Evolutionary conservation across 2,888 invertebrate genomes (phyloP).

Genomic region (Hypsopygia costalis): DNA sequence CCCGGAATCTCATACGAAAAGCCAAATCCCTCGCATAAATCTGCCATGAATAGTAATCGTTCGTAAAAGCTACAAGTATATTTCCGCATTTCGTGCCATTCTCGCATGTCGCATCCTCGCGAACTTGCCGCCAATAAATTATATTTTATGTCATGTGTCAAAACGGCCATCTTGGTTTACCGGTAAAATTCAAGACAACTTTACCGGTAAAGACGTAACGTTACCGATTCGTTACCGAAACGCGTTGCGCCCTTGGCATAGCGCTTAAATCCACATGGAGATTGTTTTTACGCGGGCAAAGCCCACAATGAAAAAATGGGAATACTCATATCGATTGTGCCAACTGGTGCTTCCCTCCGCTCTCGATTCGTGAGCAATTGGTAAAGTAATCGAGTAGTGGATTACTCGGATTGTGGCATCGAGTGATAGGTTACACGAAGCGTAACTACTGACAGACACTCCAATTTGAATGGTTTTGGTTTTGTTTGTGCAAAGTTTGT

Average conservation of each 20-base stretch:
- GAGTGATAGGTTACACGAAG: slow-evolving; percentile 29
- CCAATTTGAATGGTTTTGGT: slow-evolving; percentile 21
- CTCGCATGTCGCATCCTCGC: slow-evolving; percentile 74
- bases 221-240: slow-evolving; percentile 14
- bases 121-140: slow-evolving; percentile 73
- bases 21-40: slow-evolving; percentile 45
- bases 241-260: slow-evolving; percentile 20
- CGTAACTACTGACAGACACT: slow-evolving; percentile 32
- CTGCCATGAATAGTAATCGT: slow-evolving; percentile 71
- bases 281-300: slow-evolving; percentile 28
- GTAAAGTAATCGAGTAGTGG: slow-evolving; percentile 51
- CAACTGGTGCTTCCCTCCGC: slow-evolving; percentile 75
- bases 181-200: slow-evolving; percentile 46
- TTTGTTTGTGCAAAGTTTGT: slow-evolving; percentile 20
- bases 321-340: slow-evolving; percentile 71
- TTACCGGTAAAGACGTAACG: slow-evolving; percentile 29
- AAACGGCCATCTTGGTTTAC: slow-evolving; percentile 64
- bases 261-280: slow-evolving; percentile 8
- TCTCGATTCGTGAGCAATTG: slow-evolving; percentile 64
- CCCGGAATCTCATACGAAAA: too few relatives aligned
- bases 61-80: slow-evolving; percentile 42
- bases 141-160: slow-evolving; percentile 75
- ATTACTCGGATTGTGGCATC: slow-evolving; percentile 46
- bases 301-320: slow-evolving; percentile 51
- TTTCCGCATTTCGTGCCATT: slow-evolving; percentile 69